Conservation (phyloP, 1,140 invertebrate species). For the Drosophila sturtevanti region DNA sequence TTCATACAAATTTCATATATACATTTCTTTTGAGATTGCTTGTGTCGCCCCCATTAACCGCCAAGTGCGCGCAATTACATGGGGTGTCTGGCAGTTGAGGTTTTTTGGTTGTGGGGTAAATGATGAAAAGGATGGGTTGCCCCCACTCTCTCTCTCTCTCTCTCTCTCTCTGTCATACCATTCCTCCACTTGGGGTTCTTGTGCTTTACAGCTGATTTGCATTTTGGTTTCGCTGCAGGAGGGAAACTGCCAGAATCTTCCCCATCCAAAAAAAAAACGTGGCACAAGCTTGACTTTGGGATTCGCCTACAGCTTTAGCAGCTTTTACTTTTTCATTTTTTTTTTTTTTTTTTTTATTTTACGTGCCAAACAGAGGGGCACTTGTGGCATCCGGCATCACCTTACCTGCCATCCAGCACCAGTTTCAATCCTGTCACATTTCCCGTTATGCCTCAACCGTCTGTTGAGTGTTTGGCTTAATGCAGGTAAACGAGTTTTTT, state of each 20-base stretch:
- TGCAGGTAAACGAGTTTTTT: constrained; percentile 80
- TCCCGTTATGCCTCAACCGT: constrained; percentile 71
- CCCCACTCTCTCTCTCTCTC: too few species aligned
- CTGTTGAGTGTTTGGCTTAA: constrained; percentile 77
- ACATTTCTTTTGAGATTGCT: constrained; percentile 69
- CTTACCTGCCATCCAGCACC: background rate
- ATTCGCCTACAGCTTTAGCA: constrained; percentile 30
- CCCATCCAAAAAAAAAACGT: background rate
- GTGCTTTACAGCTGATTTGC: constrained; percentile 72
- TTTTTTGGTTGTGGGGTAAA: background rate
- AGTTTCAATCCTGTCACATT: constrained; percentile 57
- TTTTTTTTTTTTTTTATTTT: constrained; percentile 38
- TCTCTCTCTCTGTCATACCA: too few species aligned
- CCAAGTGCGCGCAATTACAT: constrained; percentile 75
- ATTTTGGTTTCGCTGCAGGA: constrained; percentile 69
- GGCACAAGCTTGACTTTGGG: constrained; percentile 41
- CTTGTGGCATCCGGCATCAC: constrained; percentile 68
- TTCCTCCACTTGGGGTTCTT: constrained; percentile 9
- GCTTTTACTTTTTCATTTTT: constrained; percentile 38
- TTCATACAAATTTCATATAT: constrained; percentile 76
- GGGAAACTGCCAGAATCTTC: constrained; percentile 16
- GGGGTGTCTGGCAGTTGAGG: constrained; percentile 20
- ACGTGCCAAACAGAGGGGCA: constrained; percentile 58
- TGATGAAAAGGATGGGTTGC: too few species aligned
- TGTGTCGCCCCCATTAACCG: constrained; percentile 74